phyloP scores from a whole-genome alignment of 1,140 invertebrate species.

The Drosophila eugracilis region DNA sequence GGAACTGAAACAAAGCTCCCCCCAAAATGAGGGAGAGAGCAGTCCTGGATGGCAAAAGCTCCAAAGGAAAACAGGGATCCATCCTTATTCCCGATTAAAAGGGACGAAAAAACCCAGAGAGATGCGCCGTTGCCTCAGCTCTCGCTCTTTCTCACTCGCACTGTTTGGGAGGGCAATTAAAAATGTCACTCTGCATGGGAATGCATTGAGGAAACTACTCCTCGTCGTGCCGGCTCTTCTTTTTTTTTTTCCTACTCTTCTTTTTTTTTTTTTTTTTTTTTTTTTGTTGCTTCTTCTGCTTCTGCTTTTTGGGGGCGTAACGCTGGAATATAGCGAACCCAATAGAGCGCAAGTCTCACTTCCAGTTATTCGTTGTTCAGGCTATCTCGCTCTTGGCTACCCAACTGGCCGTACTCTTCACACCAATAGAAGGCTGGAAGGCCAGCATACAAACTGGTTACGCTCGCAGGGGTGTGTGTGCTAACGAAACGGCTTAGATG shows the following conservation, averaged over 20 bases:
- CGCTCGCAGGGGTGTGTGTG: conserved; percentile 13
- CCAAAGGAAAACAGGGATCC: no score
- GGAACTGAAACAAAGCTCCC: conserved; percentile 76
- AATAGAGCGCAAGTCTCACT: conserved; percentile 78
- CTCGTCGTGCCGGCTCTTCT: conserved; percentile 23
- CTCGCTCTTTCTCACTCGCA: conserved; percentile 27
- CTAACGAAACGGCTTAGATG: conserved; percentile 1
- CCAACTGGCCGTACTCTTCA: conserved; percentile 28
- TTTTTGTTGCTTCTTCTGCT: no score
- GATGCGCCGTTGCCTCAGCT: conserved; percentile 25
- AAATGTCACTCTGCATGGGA: conserved; percentile 82
- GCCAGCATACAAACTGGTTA: conserved; percentile 68
- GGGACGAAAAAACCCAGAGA: conserved; percentile 4
- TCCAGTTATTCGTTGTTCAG: conserved; percentile 46
- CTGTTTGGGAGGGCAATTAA: conserved; percentile 56
- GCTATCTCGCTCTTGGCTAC: conserved; percentile 37
- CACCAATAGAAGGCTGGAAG: conserved; percentile 26
- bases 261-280: conserved; percentile 15
- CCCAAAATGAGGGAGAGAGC: conserved; percentile 32
- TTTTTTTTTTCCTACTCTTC: conserved; percentile 11
- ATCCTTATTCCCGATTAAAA: no score
- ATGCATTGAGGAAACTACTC: conserved; percentile 38
- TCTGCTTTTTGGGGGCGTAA: conserved; percentile 63
- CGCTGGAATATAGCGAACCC: conserved; percentile 61
- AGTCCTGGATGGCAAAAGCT: conserved; percentile 49